These are phyloP conservation scores for Venusia cambrica DNA, from an alignment of 2,888 invertebrate genomes.

Conservation along the genomic window DNA sequence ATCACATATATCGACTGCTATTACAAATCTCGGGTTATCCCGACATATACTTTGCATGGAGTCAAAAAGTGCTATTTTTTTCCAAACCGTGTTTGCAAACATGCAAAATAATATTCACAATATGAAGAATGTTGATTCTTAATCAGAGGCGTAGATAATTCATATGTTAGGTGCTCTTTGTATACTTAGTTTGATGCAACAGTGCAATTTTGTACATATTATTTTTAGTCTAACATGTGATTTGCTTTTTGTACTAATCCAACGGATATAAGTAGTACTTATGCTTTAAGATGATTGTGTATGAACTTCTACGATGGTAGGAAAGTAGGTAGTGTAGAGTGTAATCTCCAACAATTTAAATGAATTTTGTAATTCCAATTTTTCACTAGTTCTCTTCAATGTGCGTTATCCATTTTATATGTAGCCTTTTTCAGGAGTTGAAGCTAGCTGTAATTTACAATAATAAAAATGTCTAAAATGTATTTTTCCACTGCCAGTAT, in stretches of 20 bases:
- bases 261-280: constrained; percentile 29
- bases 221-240: constrained; percentile 28
- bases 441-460: constrained; percentile 43
- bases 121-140: too few relatives aligned
- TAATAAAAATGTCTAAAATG: constrained; percentile 50
- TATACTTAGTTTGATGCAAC: constrained; percentile 45
- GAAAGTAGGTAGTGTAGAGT: constrained; percentile 16
- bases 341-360: constrained; percentile 14
- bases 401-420: constrained; percentile 9
- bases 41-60: too few relatives aligned
- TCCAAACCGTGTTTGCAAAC: too few relatives aligned
- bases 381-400: constrained; percentile 9
- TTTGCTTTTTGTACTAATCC: constrained; percentile 35
- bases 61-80: too few relatives aligned
- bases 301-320: constrained; percentile 31
- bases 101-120: too few relatives aligned
- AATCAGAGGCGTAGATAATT: constrained; percentile 28
- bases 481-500: constrained; percentile 82
- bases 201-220: constrained; percentile 52
- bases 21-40: too few relatives aligned
- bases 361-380: constrained; percentile 10
- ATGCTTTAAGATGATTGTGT: constrained; percentile 36
- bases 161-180: constrained; percentile 56
- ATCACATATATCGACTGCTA: too few relatives aligned
- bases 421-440: constrained; percentile 34